phyloP scores from a whole-genome alignment of 1,140 invertebrate species.

The Trichogramma pretiosum region DNA sequence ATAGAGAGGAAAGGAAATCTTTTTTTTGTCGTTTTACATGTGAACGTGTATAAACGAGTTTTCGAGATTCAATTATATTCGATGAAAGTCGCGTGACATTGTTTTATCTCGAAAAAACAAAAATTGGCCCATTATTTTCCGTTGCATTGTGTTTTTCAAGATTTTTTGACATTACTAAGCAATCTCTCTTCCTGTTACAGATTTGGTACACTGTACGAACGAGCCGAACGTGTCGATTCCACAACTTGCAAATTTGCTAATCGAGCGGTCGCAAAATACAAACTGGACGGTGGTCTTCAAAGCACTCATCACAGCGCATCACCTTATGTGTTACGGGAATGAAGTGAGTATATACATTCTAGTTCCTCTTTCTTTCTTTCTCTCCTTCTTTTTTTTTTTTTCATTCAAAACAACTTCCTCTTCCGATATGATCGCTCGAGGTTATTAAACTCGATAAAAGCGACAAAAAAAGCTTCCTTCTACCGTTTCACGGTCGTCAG shows the following conservation, averaged over 20 bases:
- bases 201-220: slow-evolving; percentile 98
- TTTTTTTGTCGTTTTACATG: too few relatives aligned
- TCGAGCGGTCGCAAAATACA: slow-evolving; percentile 93
- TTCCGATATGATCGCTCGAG: background rate
- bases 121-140: background rate
- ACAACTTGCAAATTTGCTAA: slow-evolving; percentile 93
- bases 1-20: too few relatives aligned
- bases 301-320: slow-evolving; percentile 95
- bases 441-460: background rate
- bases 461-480: background rate
- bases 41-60: too few relatives aligned
- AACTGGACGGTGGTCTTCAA: slow-evolving; percentile 99
- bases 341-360: slow-evolving; percentile 59
- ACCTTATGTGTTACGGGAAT: slow-evolving; percentile 98
- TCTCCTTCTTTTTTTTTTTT: background rate
- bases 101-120: too few relatives aligned
- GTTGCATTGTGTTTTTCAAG: too few relatives aligned
- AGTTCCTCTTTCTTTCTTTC: background rate
- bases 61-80: too few relatives aligned
- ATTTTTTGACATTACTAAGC: too few relatives aligned
- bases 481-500: background rate
- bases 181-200: slow-evolving; percentile 56
- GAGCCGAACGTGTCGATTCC: slow-evolving; percentile 99
- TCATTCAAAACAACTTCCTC: background rate
- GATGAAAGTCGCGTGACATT: too few relatives aligned